Conservation (phyloP, 2,113 vertebrate genomes). For the Nyctereutes procyonoides region DNA sequence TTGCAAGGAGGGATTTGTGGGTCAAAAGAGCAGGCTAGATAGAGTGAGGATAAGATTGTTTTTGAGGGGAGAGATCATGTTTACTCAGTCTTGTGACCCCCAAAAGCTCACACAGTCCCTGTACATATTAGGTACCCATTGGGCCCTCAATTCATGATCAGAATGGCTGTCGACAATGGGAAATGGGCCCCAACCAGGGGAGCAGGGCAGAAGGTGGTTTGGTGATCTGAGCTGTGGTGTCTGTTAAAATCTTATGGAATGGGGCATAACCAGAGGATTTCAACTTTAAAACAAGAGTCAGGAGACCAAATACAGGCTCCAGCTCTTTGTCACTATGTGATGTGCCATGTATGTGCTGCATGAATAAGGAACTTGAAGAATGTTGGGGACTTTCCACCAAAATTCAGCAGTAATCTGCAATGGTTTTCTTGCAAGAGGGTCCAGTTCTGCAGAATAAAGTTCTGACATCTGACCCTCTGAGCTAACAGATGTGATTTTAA, state of each 20-base stretch:
- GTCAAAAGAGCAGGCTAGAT: not conserved
- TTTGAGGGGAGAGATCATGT: not conserved
- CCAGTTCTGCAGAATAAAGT: not conserved
- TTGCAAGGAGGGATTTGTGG: not conserved
- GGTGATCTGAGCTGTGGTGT: not conserved
- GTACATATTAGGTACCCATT: too few species aligned
- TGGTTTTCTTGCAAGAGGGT: not conserved
- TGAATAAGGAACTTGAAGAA: not conserved
- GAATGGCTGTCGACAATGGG: not conserved
- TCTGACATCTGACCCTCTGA: not conserved
- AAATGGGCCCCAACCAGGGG: not conserved
- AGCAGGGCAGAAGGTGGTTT: not conserved
- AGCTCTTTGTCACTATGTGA: not conserved
- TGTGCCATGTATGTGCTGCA: not conserved
- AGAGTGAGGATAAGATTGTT: not conserved
- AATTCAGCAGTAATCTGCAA: not conserved
- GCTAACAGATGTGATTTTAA: not conserved
- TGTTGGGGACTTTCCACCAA: not conserved
- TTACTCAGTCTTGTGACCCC: not conserved
- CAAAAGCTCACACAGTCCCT: not conserved
- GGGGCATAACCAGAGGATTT: not conserved
- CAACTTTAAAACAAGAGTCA: not conserved
- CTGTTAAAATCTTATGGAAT: not conserved
- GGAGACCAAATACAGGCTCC: not conserved
- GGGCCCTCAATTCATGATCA: not conserved